Evolutionary conservation across 2,888 invertebrate species (phyloP).

Genomic region (Anoplius nigerrimus): DNA sequence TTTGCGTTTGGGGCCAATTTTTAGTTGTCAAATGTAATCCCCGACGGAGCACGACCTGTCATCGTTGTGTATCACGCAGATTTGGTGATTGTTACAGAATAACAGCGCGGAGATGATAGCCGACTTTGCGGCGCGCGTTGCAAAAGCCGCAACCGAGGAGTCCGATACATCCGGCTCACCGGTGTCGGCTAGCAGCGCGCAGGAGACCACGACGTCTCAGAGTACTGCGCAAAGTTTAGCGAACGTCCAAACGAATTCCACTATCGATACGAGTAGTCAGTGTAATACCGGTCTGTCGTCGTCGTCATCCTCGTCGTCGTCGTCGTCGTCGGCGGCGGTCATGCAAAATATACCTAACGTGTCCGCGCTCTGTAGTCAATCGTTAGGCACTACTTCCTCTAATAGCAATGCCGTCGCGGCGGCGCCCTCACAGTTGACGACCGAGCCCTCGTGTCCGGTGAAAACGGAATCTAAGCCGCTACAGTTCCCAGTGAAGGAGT

Average conservation of each 20-base stretch:
- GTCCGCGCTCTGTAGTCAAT: constrained; percentile 57
- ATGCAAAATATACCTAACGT: constrained; percentile 50
- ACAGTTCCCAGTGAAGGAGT: constrained; percentile 61
- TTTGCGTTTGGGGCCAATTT: constrained; percentile 64
- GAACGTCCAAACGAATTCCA: constrained; percentile 54
- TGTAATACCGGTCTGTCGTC: constrained; percentile 53
- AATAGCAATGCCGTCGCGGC: background rate
- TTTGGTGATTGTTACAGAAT: constrained; percentile 71
- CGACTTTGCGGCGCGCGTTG: constrained; percentile 72
- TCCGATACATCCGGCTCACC: constrained; percentile 48
- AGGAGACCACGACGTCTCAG: constrained; percentile 48
- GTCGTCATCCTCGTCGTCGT: constrained; percentile 16
- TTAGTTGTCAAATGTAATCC: constrained; percentile 69
- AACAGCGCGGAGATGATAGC: constrained; percentile 66
- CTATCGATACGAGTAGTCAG: constrained; percentile 56
- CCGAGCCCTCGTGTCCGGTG: constrained; percentile 23
- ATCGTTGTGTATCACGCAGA: constrained; percentile 66
- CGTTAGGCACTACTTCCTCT: constrained; percentile 39
- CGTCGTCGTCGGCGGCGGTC: too few relatives aligned
- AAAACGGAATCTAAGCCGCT: constrained; percentile 62
- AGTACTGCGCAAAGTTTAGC: constrained; percentile 51
- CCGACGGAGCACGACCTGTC: constrained; percentile 58
- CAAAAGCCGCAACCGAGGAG: constrained; percentile 60
- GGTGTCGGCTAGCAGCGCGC: constrained; percentile 47
- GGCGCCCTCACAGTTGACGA: background rate